These are phyloP conservation scores for Ellobium chinense DNA, from an alignment of 2,888 invertebrate genomes.

Conservation along the genomic window DNA sequence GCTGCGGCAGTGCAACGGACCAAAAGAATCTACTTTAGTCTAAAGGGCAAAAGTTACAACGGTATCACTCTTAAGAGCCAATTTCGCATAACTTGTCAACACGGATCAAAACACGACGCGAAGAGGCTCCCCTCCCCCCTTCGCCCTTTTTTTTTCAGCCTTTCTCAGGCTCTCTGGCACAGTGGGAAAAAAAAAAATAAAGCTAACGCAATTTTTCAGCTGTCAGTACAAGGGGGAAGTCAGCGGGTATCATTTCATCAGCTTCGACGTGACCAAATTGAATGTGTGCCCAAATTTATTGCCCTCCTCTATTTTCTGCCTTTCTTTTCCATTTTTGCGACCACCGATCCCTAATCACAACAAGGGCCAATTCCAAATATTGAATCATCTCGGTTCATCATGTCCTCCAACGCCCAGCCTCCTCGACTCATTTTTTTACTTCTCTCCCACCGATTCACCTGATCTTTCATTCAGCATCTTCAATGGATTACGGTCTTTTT, in stretches of 20 bases:
- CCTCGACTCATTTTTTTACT: too few relatives aligned
- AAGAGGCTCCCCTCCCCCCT: neutral
- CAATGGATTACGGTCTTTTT: too few relatives aligned
- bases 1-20: too few relatives aligned
- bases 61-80: slow-evolving; percentile 1
- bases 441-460: too few relatives aligned
- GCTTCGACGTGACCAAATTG: slow-evolving; percentile 40
- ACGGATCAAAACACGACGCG: neutral
- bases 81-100: neutral
- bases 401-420: too few relatives aligned
- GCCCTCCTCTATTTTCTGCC: neutral
- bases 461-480: too few relatives aligned
- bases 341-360: slow-evolving; percentile 16
- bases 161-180: neutral
- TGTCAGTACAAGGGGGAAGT: slow-evolving; percentile 23
- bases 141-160: neutral
- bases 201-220: slow-evolving; percentile 40
- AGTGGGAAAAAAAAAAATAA: neutral
- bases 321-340: neutral
- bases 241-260: slow-evolving; percentile 43
- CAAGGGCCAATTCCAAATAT: slow-evolving; percentile 39
- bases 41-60: neutral
- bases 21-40: neutral
- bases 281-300: slow-evolving; percentile 45
- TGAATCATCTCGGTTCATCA: slow-evolving; percentile 38